A percentile compares a stretch with the other conserved stretches of the same genome.
These are phyloP conservation scores for Engraulis encrasicolus DNA, from an alignment of 2,113 vertebrate genomes.

Conservation along the genomic window DNA sequence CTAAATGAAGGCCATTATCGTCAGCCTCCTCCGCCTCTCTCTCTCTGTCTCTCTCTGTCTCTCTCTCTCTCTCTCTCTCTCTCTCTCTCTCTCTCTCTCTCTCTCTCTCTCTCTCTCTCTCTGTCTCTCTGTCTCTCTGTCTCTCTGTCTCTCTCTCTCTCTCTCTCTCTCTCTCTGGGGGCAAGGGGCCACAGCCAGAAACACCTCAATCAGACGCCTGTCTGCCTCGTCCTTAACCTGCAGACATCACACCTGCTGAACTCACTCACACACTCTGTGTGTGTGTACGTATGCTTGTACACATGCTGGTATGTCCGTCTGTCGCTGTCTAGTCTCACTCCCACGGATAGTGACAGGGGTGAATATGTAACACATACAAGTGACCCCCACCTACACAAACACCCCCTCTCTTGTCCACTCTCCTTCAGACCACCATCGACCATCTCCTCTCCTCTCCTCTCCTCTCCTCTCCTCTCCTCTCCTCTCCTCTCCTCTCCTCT, in stretches of 20 bases:
- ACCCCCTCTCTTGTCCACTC: no score
- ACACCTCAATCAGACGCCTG: constrained; percentile 17
- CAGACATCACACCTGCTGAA: constrained; percentile 1
- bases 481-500: no score
- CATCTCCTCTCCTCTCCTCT: no score
- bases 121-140: constrained; percentile 21
- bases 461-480: no score
- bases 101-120: neutral
- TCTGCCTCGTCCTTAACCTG: constrained; percentile 30
- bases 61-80: constrained; percentile 20
- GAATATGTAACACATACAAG: neutral
- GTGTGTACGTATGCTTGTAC: neutral
- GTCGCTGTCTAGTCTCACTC: neutral
- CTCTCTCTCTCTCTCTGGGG: no score
- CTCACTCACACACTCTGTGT: neutral
- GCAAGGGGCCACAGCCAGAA: constrained; percentile 1
- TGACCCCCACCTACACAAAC: neutral
- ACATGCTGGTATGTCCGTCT: neutral
- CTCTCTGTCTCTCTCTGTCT: constrained; percentile 26
- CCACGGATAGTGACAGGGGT: neutral
- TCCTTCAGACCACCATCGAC: no score
- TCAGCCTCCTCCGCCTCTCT: neutral
- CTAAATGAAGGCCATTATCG: constrained; percentile 40
- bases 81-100: neutral
- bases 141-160: constrained; percentile 1